These are phyloP conservation scores for Watsonalla cultraria DNA, from an alignment of 2,888 invertebrate species.

Conservation along the genomic window DNA sequence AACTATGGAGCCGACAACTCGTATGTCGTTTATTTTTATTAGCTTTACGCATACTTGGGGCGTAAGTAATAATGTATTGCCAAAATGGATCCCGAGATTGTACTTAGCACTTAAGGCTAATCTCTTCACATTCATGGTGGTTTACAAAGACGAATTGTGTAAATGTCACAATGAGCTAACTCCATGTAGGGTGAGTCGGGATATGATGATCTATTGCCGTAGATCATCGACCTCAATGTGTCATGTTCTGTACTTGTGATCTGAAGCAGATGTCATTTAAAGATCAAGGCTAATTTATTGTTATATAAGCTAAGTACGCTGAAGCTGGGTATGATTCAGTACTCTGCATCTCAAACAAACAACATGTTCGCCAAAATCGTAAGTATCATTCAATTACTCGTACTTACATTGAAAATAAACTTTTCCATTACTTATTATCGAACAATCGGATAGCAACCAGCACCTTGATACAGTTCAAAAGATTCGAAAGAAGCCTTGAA, in stretches of 20 bases:
- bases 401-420: neutral
- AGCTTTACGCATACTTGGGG: conserved; percentile 21
- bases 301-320: conserved; percentile 44
- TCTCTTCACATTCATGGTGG: neutral
- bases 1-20: conserved; percentile 31
- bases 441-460: no score
- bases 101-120: neutral
- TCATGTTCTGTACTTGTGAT: conserved; percentile 36
- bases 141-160: neutral
- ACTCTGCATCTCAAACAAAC: conserved; percentile 36
- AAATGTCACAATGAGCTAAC: conserved; percentile 8
- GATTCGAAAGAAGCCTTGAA: no score
- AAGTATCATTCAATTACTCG: conserved; percentile 23
- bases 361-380: conserved; percentile 62
- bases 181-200: conserved; percentile 38
- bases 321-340: conserved; percentile 40
- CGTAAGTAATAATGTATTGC: conserved; percentile 7
- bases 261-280: conserved; percentile 36
- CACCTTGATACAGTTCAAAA: no score
- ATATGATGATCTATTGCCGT: conserved; percentile 30
- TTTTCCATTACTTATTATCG: neutral
- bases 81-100: neutral
- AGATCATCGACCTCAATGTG: conserved; percentile 40
- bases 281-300: conserved; percentile 52
- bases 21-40: conserved; percentile 33